A percentile compares a stretch with the other conserved stretches of the same genome.
Conservation (phyloP, 2,888 invertebrate species). For the Limnephilus lunatus region DNA sequence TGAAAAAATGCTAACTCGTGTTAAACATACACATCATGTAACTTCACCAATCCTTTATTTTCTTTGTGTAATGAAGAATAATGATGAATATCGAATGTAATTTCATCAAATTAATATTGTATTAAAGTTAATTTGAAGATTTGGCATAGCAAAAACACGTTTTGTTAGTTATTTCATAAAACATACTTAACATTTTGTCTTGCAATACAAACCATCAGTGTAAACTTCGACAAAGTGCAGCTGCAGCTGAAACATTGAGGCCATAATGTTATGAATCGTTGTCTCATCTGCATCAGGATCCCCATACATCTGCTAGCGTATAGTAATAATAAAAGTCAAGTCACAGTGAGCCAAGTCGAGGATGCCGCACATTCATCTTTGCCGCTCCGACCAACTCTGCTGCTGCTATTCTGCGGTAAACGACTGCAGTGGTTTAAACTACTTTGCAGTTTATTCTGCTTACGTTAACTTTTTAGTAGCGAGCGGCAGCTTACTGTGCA, state of each 20-base stretch:
- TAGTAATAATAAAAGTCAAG: constrained; percentile 54
- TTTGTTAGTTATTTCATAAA: not conserved
- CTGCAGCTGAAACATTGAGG: not conserved
- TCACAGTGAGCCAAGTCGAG: constrained; percentile 43
- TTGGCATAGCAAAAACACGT: not conserved
- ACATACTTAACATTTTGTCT: no score
- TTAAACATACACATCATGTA: no score
- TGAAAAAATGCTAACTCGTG: no score
- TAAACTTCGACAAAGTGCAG: not conserved
- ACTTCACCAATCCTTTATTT: no score
- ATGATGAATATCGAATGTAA: not conserved
- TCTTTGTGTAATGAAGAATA: not conserved
- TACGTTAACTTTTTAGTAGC: not conserved
- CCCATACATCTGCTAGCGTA: constrained; percentile 42
- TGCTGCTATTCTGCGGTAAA: constrained; percentile 2
- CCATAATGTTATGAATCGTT: not conserved
- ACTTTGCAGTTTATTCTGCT: constrained; percentile 1
- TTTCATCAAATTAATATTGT: no score
- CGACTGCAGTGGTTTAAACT: constrained; percentile 9
- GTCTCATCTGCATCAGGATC: not conserved
- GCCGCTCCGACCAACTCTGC: not conserved
- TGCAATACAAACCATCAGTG: no score
- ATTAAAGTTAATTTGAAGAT: not conserved
- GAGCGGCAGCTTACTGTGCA: not conserved
- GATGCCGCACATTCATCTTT: constrained; percentile 23